Percentiles rank a stretch among this genome's conserved stretches.
phyloP scores from a whole-genome alignment of 2,888 invertebrate species.

The Galeopsomyia nigrocyanea region DNA sequence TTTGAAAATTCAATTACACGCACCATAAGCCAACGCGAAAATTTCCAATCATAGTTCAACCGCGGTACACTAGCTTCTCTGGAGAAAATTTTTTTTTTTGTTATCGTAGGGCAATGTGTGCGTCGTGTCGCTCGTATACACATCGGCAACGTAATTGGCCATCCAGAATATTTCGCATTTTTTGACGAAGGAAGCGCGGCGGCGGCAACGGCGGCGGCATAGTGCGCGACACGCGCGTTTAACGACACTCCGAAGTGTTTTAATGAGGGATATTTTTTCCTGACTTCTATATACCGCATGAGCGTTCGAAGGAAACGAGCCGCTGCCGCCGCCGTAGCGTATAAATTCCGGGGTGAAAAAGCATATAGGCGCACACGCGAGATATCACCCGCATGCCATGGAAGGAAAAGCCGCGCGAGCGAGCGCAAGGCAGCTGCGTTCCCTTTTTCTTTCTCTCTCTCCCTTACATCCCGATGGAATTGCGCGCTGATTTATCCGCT shows the following conservation, averaged over 20 bases:
- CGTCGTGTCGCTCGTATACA: neutral
- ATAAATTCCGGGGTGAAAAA: conserved; percentile 47
- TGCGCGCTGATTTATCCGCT: conserved; percentile 46
- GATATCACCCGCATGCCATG: conserved; percentile 47
- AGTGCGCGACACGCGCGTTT: conserved; percentile 5
- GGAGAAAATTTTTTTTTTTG: no score
- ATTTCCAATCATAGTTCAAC: conserved; percentile 24
- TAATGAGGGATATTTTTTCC: conserved; percentile 44
- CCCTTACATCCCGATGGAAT: conserved; percentile 35
- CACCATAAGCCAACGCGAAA: conserved; percentile 1
- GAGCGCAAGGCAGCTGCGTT: conserved; percentile 21
- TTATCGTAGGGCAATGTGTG: no score
- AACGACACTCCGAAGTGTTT: conserved; percentile 44
- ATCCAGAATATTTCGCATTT: conserved; percentile 36
- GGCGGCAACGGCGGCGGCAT: neutral
- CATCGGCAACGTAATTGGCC: conserved; percentile 31
- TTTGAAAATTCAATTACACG: no score
- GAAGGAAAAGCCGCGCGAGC: neutral
- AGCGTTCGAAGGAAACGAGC: neutral
- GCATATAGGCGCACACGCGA: conserved; percentile 7
- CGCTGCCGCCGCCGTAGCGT: conserved; percentile 1
- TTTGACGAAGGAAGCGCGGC: conserved; percentile 27
- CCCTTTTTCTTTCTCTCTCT: conserved; percentile 35
- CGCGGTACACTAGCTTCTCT: no score
- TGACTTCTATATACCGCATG: no score